Evolutionary conservation across 2,797 vertebrate genomes (phyloP), one percentile per base, ranked within the genome.

Genomic region (Sebastiscus albofasciatus): DNA sequence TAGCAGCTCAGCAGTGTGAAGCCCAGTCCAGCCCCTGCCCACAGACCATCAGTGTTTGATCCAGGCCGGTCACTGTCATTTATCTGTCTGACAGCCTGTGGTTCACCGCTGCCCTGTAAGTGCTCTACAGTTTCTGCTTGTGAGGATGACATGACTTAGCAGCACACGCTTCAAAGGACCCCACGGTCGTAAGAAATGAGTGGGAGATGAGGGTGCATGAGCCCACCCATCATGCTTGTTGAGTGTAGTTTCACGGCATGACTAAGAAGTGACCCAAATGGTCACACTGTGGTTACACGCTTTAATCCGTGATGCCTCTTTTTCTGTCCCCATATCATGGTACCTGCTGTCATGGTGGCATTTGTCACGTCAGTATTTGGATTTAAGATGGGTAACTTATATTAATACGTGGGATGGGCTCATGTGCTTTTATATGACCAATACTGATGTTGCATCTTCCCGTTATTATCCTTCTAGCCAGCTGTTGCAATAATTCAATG

Each of bases 71-170:
- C 68, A 72, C 59, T 36, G 54, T 36, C 58, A 24, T 71, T 68
- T 69, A 34, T 82, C 75, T 61, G 54, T 86, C 72, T 76, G 67
- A 60, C 70, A 75, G 20, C 1, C 29, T 67, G 83, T 8, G 79
- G 79, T 71, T 78, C 54, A 79, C 67, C 77, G 8, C 70, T 13
- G 54, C 66, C 62, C 65, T 67, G 58, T 39, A 71, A 46, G 39
- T 22, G 60, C n/a, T 16, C 34, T 22, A n/a, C 16, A 60, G 27
- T 72, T 81, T 73, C 34, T 61, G 58, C 64, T 52, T 39, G 24
- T 59, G 58, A 79, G 58, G 73, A 74, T 8, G 3, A 64, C 18
- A 26, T 4, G 56, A 46, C 14, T 52, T 20, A 26, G 27, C 18
- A 4, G 27, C 18, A 4, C 39, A 3, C 39, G 13, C 46, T 77